Conservation (phyloP, 2,888 invertebrate genomes). For the Eristalis tenax region DNA sequence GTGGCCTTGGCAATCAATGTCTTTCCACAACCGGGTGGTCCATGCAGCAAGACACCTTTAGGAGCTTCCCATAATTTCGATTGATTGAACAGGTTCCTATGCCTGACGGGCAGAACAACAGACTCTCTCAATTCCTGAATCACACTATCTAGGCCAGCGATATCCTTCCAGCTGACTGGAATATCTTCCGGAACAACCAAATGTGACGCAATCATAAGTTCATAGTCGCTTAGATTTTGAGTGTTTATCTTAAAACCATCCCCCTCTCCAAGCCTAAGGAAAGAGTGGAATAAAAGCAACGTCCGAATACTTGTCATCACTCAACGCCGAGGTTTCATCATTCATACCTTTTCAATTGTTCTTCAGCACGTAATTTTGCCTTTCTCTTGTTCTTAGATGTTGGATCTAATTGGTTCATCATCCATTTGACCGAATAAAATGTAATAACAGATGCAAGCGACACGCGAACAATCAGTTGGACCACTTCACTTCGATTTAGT, state of each 20-base stretch:
- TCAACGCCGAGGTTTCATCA: neutral
- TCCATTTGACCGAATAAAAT: constrained; percentile 93
- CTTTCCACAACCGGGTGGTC: constrained; percentile 98
- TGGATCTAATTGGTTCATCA: constrained; percentile 94
- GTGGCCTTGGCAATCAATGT: constrained; percentile 98
- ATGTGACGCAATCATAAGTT: constrained; percentile 96
- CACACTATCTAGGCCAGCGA: constrained; percentile 92
- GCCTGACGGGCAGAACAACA: constrained; percentile 94
- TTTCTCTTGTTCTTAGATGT: constrained; percentile 92
- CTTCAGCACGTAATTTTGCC: constrained; percentile 90
- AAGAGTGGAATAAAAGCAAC: too few species aligned
- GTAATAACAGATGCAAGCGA: constrained; percentile 90
- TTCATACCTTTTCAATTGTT: constrained; percentile 87
- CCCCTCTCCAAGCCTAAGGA: constrained; percentile 83
- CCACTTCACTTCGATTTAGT: constrained; percentile 87
- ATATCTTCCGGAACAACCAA: constrained; percentile 92
- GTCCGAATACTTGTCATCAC: neutral
- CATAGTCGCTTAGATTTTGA: constrained; percentile 91
- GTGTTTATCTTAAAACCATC: constrained; percentile 83
- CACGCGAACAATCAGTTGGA: constrained; percentile 85
- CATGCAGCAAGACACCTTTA: constrained; percentile 95
- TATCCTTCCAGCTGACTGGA: constrained; percentile 90
- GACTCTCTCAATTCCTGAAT: constrained; percentile 94
- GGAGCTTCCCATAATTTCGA: constrained; percentile 93
- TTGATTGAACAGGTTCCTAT: constrained; percentile 89